Evolutionary conservation across 2,888 invertebrate species (phyloP).

Genomic region (Spodoptera exigua): DNA sequence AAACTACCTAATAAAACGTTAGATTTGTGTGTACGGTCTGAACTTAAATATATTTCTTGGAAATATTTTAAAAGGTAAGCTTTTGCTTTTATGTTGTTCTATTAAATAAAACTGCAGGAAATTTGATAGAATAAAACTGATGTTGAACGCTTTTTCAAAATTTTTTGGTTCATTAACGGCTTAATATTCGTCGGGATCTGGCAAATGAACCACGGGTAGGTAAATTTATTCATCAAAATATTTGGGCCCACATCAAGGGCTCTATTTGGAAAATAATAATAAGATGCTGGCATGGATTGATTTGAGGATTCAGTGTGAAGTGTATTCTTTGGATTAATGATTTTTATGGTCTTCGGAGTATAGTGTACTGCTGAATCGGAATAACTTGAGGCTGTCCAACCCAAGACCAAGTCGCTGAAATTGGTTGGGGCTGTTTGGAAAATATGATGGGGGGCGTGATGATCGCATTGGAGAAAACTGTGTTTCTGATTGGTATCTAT

Average conservation of each 20-base stretch:
- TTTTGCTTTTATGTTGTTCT: no score
- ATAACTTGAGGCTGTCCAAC: no score
- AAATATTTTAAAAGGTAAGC: no score
- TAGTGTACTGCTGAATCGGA: no score
- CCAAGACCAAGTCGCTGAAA: conserved; percentile 2
- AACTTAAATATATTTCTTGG: no score
- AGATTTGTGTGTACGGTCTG: no score
- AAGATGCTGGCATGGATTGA: no score
- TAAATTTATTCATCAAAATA: conserved; percentile 11
- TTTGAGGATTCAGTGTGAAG: no score
- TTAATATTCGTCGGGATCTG: conserved; percentile 10
- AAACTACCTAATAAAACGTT: no score
- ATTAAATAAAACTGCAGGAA: no score
- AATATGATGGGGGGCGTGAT: conserved; percentile 22
- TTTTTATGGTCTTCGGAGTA: conserved; percentile 12
- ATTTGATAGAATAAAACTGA: no score
- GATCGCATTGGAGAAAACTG: conserved; percentile 22
- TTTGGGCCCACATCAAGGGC: conserved; percentile 4
- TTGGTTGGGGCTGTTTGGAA: conserved; percentile 12
- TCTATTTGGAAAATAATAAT: conserved; percentile 3
- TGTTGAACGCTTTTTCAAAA: no score
- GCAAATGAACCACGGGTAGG: conserved; percentile 10
- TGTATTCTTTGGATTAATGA: not conserved
- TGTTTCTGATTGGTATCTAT: conserved; percentile 17
- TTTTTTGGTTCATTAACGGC: conserved; percentile 3